Percentiles rank a stretch among this genome's conserved stretches.
These are phyloP conservation scores for Dunckerocampus dactyliophorus DNA, from an alignment of 2,113 vertebrate genomes.

Conservation along the genomic window DNA sequence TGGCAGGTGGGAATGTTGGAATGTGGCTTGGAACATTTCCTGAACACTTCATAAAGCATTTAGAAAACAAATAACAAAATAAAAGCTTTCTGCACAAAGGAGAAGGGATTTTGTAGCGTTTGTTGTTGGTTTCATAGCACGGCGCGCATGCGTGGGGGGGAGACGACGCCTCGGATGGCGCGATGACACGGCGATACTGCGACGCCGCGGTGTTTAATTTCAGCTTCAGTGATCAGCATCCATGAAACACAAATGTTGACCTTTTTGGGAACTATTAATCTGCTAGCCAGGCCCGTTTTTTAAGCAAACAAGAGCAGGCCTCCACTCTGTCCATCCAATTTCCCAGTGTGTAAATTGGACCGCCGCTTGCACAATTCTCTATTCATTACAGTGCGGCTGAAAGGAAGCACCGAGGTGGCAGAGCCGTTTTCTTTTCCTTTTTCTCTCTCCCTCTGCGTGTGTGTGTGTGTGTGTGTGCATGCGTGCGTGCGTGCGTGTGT, in stretches of 20 bases:
- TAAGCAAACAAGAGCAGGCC: conserved; percentile 86
- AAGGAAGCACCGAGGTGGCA: conserved; percentile 87
- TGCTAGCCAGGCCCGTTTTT: conserved; percentile 80
- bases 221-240: conserved; percentile 71
- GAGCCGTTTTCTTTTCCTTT: conserved; percentile 72
- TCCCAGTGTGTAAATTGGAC: conserved; percentile 88
- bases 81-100: too few species aligned
- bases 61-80: too few species aligned
- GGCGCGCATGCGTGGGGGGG: too few species aligned
- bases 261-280: conserved; percentile 87
- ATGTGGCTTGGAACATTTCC: too few species aligned
- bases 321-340: conserved; percentile 85
- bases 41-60: too few species aligned
- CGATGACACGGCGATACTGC: conserved; percentile 38
- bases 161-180: too few species aligned
- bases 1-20: too few species aligned
- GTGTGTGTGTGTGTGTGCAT: conserved; percentile 22
- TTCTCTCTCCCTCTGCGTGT: conserved; percentile 46
- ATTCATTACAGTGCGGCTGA: conserved; percentile 90
- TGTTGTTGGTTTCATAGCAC: too few species aligned
- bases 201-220: conserved; percentile 69
- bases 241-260: conserved; percentile 80
- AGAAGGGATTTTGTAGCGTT: too few species aligned
- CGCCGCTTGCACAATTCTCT: conserved; percentile 89
- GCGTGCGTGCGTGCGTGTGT: conserved; percentile 16